Evolutionary conservation across 2,113 vertebrate species (phyloP).

Genomic region (Pteropus alecto): DNA sequence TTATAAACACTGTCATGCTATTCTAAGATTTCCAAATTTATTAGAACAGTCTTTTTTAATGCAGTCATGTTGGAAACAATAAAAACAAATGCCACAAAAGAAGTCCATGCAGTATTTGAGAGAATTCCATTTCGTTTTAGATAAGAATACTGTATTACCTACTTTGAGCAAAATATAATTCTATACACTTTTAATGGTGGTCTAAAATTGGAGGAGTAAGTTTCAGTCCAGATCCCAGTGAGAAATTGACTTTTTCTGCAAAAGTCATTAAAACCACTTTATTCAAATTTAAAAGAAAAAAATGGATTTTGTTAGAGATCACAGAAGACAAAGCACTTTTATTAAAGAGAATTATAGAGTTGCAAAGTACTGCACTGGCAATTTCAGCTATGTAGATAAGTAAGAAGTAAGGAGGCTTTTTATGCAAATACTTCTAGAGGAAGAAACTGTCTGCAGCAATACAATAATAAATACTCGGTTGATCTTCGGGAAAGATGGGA

Average conservation of each 20-base stretch:
- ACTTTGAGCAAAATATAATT: background rate
- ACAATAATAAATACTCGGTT: background rate
- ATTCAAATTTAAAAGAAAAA: background rate
- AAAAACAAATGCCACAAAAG: background rate
- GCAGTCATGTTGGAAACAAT: background rate
- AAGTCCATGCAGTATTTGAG: background rate
- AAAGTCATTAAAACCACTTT: background rate
- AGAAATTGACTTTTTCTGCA: background rate
- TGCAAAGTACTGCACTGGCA: background rate
- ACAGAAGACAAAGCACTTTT: background rate
- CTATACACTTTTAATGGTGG: background rate
- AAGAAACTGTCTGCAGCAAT: background rate
- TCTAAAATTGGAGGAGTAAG: background rate
- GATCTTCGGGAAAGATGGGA: background rate
- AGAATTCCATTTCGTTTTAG: background rate
- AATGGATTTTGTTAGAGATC: background rate
- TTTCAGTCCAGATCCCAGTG: background rate
- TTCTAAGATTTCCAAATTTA: background rate
- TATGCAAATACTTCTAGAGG: background rate
- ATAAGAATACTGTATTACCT: background rate
- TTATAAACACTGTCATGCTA: background rate
- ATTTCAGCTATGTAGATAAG: background rate
- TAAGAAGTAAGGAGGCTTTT: background rate
- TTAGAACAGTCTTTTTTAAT: background rate
- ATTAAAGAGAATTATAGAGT: background rate